phyloP scores from a whole-genome alignment of 1,140 invertebrate species.

The Himalopsyche phryganea region DNA sequence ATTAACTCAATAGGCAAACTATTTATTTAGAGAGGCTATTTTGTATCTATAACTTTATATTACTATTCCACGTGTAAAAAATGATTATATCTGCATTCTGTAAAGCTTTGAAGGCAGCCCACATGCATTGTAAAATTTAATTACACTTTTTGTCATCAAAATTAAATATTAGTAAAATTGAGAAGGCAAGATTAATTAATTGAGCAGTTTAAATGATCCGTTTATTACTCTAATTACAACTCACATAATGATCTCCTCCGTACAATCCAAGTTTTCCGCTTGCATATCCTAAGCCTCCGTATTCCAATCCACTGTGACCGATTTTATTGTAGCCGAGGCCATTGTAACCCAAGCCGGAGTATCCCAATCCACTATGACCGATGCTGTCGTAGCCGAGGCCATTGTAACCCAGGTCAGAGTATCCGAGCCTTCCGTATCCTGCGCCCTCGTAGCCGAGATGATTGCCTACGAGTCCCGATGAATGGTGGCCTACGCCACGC shows the following conservation, averaged over 20 bases:
- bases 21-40: no score
- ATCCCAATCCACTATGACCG: not conserved
- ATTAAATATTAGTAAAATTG: no score
- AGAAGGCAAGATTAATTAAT: no score
- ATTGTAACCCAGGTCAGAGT: not conserved
- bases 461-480: not conserved
- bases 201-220: no score
- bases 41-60: no score
- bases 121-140: no score
- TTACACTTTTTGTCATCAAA: no score
- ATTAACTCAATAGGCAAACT: no score
- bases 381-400: not conserved
- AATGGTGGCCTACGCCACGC: not conserved
- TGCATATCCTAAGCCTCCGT: not conserved
- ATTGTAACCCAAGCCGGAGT: not conserved
- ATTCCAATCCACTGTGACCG: not conserved
- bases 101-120: no score
- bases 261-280: not conserved
- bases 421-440: not conserved
- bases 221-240: no score
- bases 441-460: not conserved
- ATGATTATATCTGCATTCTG: no score
- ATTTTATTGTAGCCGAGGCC: not conserved
- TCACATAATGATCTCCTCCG: not conserved
- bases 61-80: no score